These are phyloP conservation scores for Sturmia bella DNA, from an alignment of 2,888 invertebrate species.

Conservation along the genomic window DNA sequence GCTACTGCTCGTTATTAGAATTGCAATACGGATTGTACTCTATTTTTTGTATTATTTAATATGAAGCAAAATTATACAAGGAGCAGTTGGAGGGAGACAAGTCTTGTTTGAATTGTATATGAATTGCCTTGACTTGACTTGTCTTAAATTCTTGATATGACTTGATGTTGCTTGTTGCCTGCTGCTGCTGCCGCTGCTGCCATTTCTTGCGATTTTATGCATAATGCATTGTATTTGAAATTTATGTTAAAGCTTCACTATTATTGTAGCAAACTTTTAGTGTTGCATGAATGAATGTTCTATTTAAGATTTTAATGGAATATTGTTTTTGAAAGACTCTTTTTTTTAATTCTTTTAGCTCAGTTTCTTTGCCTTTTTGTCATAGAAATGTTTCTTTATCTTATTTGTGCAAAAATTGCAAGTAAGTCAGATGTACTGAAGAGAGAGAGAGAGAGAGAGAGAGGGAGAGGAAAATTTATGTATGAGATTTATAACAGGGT, in stretches of 20 bases:
- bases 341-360: background rate
- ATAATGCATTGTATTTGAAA: conserved; percentile 64
- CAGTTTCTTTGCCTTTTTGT: conserved; percentile 10
- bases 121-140: conserved; percentile 42
- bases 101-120: background rate
- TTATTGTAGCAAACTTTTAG: conserved; percentile 31
- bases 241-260: conserved; percentile 26
- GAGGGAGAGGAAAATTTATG: background rate
- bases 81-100: background rate
- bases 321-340: conserved; percentile 39
- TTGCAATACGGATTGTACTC: conserved; percentile 46
- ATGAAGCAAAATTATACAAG: background rate
- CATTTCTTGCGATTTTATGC: conserved; percentile 62
- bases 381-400: conserved; percentile 42
- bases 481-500: conserved; percentile 40
- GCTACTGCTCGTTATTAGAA: conserved; percentile 43
- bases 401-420: conserved; percentile 53
- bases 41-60: conserved; percentile 8
- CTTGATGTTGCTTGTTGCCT: conserved; percentile 8
- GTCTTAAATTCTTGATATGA: conserved; percentile 42
- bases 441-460: too few relatives aligned
- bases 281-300: conserved; percentile 31
- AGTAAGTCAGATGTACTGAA: background rate
- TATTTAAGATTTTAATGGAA: conserved; percentile 62
- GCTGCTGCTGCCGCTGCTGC: conserved; percentile 18